Evolutionary conservation across 2,888 invertebrate genomes (phyloP), one percentile per base, ranked within the genome.

Genomic region (Sarcophaga subvicina): DNA sequence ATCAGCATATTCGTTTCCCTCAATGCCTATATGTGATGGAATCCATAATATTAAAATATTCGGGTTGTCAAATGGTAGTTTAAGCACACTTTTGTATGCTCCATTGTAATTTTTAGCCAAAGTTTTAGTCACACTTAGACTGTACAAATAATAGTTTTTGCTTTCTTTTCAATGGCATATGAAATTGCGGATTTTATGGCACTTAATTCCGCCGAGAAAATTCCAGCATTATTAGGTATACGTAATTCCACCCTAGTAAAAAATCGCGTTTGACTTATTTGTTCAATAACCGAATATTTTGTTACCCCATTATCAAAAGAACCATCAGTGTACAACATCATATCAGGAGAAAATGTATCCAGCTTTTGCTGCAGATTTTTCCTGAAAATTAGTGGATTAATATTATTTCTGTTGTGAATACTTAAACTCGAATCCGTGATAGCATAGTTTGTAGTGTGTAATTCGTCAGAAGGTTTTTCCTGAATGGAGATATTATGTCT

Each of bases 311-410:
- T n/a, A 2, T 27, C 5, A 59, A 45, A 80, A 8, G 72, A 72
- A 10, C 80, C 72, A 22, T 80, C 80, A 2, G 80, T 72, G 17
- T 66, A 80, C 20, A n/a, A 22, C 22, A 72, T 64, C 14, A 14
- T 25, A 37, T 80, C 54, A 4, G 59, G 59, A 3, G 63, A 49
- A 12, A 54, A 72, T n/a, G n/a, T 5, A 10, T n/a, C 5, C 2
- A 49, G 67, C 27, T 69, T 80, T 14, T 80, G 25, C 12, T 14
- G 1, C 3, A 81, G 2, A 11, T 70, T 17, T 4, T 3, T 25
- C 20, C 69, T 75, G 8, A 81, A 63, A 10, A 25, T 49, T 3
- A 17, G 2, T 1, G 73, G 20, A 25, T 75, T 69, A 6, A 69
- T 63, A 6, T n/a, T 25, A 63, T 67, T 47, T 62, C 75, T 81